phyloP scores from a whole-genome alignment of 1,140 invertebrate genomes.

The Papilio polytes region DNA sequence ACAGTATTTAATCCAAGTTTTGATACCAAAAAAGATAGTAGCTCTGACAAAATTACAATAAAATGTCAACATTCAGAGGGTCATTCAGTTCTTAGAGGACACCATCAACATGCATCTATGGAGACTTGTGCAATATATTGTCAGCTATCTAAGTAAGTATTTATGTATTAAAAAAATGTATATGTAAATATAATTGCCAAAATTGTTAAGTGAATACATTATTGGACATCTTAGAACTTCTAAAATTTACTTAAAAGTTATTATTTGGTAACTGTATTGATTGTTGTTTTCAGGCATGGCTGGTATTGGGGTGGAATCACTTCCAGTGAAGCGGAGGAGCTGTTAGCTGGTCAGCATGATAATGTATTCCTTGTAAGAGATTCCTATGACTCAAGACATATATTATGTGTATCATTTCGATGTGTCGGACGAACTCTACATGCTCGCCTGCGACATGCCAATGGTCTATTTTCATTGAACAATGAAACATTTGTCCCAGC shows the following conservation, averaged over 20 bases:
- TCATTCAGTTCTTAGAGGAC: conserved; percentile 75
- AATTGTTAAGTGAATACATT: not conserved
- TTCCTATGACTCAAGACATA: conserved; percentile 76
- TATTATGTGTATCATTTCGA: conserved; percentile 78
- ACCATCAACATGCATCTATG: conserved; percentile 74
- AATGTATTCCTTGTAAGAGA: conserved; percentile 80
- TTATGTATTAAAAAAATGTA: not conserved
- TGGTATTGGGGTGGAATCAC: conserved; percentile 82
- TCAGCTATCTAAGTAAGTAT: conserved; percentile 75
- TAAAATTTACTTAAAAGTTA: conserved; percentile 31
- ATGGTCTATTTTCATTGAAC: conserved; percentile 78
- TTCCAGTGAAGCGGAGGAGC: conserved; percentile 77
- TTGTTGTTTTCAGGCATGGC: conserved; percentile 68
- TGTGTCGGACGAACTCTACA: conserved; percentile 78
- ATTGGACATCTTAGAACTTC: not conserved
- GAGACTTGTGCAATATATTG: conserved; percentile 80
- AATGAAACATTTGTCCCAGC: conserved; percentile 81
- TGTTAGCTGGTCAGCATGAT: conserved; percentile 78
- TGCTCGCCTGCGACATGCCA: conserved; percentile 75
- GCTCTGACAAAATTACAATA: conserved; percentile 59
- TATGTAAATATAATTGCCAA: not conserved
- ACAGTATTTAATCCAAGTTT: conserved; percentile 44
- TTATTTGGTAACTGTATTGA: not conserved
- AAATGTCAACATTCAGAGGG: conserved; percentile 78
- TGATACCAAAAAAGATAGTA: conserved; percentile 61